These are phyloP conservation scores for Protonemura montana DNA, from an alignment of 2,888 invertebrate genomes.

Conservation along the genomic window DNA sequence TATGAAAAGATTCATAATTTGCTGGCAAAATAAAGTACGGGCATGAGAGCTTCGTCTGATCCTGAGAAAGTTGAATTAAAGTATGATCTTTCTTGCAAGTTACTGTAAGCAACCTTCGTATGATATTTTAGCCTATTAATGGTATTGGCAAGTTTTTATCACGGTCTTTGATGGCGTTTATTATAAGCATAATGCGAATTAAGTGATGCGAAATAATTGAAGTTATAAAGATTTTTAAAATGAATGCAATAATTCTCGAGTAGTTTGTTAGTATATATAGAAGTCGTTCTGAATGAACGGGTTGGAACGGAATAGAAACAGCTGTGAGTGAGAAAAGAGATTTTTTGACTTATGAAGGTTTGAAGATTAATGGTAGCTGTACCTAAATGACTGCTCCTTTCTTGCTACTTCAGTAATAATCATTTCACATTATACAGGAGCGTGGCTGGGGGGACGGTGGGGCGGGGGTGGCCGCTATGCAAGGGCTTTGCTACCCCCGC, in stretches of 20 bases:
- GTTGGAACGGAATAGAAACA: conserved; percentile 48
- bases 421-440: conserved; percentile 28
- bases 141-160: background rate
- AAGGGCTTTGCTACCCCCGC: conserved; percentile 28
- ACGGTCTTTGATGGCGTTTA: conserved; percentile 7
- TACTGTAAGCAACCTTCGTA: background rate
- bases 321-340: conserved; percentile 47
- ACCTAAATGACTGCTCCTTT: conserved; percentile 42
- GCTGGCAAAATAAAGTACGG: background rate
- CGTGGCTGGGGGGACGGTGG: background rate
- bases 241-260: conserved; percentile 24
- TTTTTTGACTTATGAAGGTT: conserved; percentile 40
- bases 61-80: background rate
- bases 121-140: background rate
- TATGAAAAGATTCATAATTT: background rate
- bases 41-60: background rate
- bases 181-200: conserved; percentile 14
- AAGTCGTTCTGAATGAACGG: conserved; percentile 30
- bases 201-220: conserved; percentile 25
- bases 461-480: background rate
- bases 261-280: too few relatives aligned
- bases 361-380: conserved; percentile 38
- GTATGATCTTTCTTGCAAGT: background rate
- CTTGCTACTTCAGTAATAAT: conserved; percentile 42
- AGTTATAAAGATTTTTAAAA: conserved; percentile 1